These are phyloP conservation scores for Acrobeloides nanus DNA, from an alignment of 2,888 invertebrate species.

Conservation along the genomic window DNA sequence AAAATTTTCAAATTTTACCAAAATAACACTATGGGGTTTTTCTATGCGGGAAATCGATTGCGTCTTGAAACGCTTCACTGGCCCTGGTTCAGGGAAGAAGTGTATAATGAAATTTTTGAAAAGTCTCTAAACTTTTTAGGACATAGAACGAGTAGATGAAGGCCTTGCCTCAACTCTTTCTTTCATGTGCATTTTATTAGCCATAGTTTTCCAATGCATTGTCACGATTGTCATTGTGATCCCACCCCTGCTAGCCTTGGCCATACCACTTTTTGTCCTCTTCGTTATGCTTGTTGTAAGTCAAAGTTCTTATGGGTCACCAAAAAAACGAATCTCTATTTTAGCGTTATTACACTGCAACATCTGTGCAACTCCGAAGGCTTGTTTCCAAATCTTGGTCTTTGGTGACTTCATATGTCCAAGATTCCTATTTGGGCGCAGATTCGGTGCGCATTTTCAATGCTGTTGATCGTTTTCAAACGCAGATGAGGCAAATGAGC, in stretches of 20 bases:
- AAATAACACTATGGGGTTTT: no score
- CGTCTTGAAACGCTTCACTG: no score
- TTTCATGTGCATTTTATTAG: not conserved
- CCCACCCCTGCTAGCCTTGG: slow-evolving; percentile 1
- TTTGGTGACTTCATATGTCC: slow-evolving; percentile 74
- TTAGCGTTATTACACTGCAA: slow-evolving; percentile 81
- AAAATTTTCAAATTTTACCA: no score
- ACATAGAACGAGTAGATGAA: no score
- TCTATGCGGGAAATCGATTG: no score
- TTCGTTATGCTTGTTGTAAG: slow-evolving; percentile 9
- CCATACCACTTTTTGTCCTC: slow-evolving; percentile 3
- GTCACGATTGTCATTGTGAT: not conserved
- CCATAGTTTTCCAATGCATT: not conserved
- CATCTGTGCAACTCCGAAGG: slow-evolving; percentile 68
- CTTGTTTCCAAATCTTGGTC: slow-evolving; percentile 23
- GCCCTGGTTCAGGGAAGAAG: no score
- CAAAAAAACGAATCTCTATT: no score
- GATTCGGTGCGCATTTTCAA: slow-evolving; percentile 50
- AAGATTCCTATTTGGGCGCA: slow-evolving; percentile 72
- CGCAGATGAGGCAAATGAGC: slow-evolving; percentile 2
- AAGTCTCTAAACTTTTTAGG: no score
- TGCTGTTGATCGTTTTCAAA: slow-evolving; percentile 5
- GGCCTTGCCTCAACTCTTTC: no score
- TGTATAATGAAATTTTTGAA: no score
- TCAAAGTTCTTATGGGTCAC: not conserved